A percentile compares a stretch with the other conserved stretches of the same genome.
phyloP scores from a whole-genome alignment of 2,797 vertebrate genomes.

The Pogonophryne albipinna region DNA sequence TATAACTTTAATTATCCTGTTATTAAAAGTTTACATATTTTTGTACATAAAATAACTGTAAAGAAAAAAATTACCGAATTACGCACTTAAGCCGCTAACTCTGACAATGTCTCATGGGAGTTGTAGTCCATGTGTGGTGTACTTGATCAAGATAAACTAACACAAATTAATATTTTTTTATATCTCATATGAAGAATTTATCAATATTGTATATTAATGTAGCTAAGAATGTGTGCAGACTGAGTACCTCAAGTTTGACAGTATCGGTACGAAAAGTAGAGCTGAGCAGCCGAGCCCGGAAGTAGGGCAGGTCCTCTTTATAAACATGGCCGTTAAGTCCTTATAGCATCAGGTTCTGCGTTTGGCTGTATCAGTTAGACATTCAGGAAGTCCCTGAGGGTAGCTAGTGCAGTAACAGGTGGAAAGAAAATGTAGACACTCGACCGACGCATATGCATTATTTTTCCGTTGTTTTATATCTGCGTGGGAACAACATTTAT shows the following conservation, averaged over 20 bases:
- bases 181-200: neutral
- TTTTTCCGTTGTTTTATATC: neutral
- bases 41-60: conserved; percentile 19
- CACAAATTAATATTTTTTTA: neutral
- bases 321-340: conserved; percentile 81
- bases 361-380: conserved; percentile 62
- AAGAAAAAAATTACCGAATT: neutral
- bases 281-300: conserved; percentile 62
- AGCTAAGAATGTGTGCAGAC: accelerated
- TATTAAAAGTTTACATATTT: neutral
- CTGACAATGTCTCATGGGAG: conserved; percentile 51
- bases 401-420: conserved; percentile 62
- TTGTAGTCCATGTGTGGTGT: conserved; percentile 67
- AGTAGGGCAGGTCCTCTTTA: conserved; percentile 76
- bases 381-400: conserved; percentile 69
- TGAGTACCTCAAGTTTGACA: neutral
- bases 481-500: conserved; percentile 7
- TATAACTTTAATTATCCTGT: neutral
- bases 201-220: accelerated
- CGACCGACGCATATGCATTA: neutral
- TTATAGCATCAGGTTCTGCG: conserved; percentile 57
- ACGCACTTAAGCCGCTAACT: neutral
- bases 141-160: neutral
- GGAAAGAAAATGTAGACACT: conserved; percentile 69
- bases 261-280: neutral